Evolutionary conservation across 1,140 invertebrate genomes (phyloP).

Genomic region (Chlorops oryzae): DNA sequence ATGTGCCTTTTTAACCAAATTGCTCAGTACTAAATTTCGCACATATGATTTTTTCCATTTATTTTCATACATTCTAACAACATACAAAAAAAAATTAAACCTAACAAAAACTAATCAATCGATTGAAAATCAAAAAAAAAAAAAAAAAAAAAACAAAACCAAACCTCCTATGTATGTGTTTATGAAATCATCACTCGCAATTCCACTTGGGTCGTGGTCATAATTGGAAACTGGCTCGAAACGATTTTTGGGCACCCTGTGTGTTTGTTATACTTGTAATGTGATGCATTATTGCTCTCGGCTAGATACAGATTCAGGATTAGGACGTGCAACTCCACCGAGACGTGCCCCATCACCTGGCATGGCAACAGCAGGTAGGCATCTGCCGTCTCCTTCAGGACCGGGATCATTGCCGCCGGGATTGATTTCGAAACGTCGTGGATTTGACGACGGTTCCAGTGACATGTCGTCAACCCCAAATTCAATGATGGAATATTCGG

Average conservation of each 20-base stretch:
- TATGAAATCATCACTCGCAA: too few species aligned
- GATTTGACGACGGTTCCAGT: slow-evolving; percentile 76
- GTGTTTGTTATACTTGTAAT: too few species aligned
- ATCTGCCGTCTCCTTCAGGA: slow-evolving; percentile 67
- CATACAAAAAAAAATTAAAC: slow-evolving; percentile 5
- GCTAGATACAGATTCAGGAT: slow-evolving; percentile 69
- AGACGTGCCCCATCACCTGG: slow-evolving; percentile 72
- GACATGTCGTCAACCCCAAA: slow-evolving; percentile 74
- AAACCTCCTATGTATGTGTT: too few species aligned
- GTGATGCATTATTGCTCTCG: too few species aligned
- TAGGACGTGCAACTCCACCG: slow-evolving; percentile 73
- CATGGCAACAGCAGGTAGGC: slow-evolving; percentile 56
- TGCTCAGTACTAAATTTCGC: slow-evolving; percentile 9
- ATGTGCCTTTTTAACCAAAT: too few species aligned
- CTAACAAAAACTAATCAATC: slow-evolving; percentile 1
- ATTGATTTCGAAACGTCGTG: slow-evolving; percentile 69
- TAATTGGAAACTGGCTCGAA: too few species aligned
- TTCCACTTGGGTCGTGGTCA: too few species aligned
- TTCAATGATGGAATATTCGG: slow-evolving; percentile 81
- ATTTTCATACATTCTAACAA: slow-evolving; percentile 9
- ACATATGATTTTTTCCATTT: slow-evolving; percentile 4
- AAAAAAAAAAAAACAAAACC: background rate
- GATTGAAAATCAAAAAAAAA: slow-evolving; percentile 1
- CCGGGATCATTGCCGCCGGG: slow-evolving; percentile 76
- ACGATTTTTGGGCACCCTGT: too few species aligned